Base-by-base conservation (phyloP, 2,797 vertebrate species). In the Knipowitschia caucasica region DNA sequence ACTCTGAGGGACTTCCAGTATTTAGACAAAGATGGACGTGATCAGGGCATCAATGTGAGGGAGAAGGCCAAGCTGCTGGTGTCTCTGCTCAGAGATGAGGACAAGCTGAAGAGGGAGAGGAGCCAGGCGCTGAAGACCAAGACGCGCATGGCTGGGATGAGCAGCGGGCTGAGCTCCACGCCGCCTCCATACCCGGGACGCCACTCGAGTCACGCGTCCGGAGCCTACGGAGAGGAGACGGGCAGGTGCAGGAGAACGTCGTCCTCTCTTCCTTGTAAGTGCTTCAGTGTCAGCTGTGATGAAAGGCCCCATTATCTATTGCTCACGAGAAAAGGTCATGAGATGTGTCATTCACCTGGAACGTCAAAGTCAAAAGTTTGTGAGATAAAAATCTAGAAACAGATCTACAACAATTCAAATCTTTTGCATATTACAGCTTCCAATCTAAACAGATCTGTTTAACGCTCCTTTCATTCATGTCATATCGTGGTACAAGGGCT, bases 1-100 rank as follows among this genome's bases (percentile, higher is more conserved):
- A 98, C 94, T 0, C 92, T 99, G 71, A 93, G 92, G 60, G 95
- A 98, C 81, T 99, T 99, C 83, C 95, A 99, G 89, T 94, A 94
- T 29, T 68, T 94, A 1, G 96, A 99, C 71, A 89, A 93, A 0
- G 96, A 99, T 0, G 95, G 95, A 53, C 93, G 92, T 44, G 95
- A 99, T 81, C 95, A 97, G 73, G 96, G 96, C 0, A 81, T 94
- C 62, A 94, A 94, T 0, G 92, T 99, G 55, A 91, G 96, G 0
- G 95, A 98, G 82, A 98, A 96, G 80, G 92, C 96, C 71, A 98
- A 95, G 81, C 93, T 95, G 73, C 89, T 99, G 69, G 94, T 95
- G 77, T 74, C 89, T 1, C 88, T 99, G 71, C 87, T 99, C 57
- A 92, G 86, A 74, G 94, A 99, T 0, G 94, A 96, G 51, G 94